Evolutionary conservation across 2,113 vertebrate species (phyloP).

Genomic region (Tragelaphus imberbis): DNA sequence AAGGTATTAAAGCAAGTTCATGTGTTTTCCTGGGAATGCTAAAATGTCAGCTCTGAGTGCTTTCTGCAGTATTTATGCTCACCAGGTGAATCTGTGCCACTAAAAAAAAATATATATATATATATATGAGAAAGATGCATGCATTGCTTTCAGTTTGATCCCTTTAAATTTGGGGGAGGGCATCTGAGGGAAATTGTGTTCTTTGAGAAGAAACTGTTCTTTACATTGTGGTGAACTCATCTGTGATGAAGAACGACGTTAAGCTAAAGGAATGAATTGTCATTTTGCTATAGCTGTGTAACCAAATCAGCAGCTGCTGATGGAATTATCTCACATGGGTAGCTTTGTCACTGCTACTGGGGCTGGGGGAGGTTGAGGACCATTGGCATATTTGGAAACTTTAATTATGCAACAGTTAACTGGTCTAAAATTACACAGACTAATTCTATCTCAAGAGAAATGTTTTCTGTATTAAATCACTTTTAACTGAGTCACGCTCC

Average conservation of each 20-base stretch:
- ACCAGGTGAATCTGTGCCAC: neutral
- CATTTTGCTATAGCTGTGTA: neutral
- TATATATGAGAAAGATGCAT: neutral
- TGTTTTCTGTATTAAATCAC: neutral
- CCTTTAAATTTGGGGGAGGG: neutral
- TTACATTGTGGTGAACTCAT: neutral
- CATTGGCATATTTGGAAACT: neutral
- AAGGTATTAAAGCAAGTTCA: neutral
- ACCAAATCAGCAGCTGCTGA: neutral
- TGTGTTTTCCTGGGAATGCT: neutral
- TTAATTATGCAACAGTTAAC: slow-evolving; percentile 5
- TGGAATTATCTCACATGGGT: neutral
- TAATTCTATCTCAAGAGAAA: slow-evolving; percentile 11
- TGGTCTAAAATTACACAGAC: neutral
- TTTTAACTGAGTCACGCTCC: neutral
- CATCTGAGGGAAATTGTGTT: neutral
- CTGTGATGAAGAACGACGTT: neutral
- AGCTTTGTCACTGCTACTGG: neutral
- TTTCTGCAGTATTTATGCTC: slow-evolving; percentile 3
- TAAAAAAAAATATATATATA: neutral
- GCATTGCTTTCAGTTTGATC: neutral
- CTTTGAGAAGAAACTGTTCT: slow-evolving; percentile 25
- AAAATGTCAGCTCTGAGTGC: neutral
- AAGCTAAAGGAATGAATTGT: neutral
- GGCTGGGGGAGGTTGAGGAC: neutral